Conservation (phyloP, 2,113 vertebrate species). For the Nannobrachium achirus region DNA sequence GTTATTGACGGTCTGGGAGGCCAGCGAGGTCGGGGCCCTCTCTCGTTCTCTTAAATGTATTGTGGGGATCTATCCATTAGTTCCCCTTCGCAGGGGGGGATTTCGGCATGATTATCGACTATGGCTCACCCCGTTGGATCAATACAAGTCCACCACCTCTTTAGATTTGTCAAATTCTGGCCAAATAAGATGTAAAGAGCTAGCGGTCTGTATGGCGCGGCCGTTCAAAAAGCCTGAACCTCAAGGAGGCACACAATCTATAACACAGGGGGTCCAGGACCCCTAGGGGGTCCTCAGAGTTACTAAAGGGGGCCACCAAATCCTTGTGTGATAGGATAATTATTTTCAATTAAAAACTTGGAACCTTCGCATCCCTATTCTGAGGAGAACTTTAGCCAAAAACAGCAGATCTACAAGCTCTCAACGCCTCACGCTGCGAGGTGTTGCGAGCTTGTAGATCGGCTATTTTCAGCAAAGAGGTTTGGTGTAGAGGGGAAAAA, state of each 20-base stretch:
- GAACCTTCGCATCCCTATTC: too few relatives aligned
- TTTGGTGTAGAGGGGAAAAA: too few relatives aligned
- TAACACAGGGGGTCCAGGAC: too few relatives aligned
- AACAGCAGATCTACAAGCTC: too few relatives aligned
- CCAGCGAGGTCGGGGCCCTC: constrained; percentile 4
- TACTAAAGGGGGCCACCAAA: too few relatives aligned
- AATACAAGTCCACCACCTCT: constrained; percentile 40
- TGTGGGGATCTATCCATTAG: constrained; percentile 15
- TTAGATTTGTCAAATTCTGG: constrained; percentile 52
- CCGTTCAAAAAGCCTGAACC: constrained; percentile 51
- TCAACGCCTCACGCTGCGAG: too few relatives aligned
- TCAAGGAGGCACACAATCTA: constrained; percentile 6
- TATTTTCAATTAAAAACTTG: too few relatives aligned
- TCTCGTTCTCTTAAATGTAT: constrained; percentile 28
- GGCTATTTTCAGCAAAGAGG: too few relatives aligned
- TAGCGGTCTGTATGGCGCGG: constrained; percentile 28
- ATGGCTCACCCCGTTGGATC: constrained; percentile 31
- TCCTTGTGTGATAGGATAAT: too few relatives aligned
- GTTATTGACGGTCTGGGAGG: not conserved
- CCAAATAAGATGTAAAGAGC: constrained; percentile 55
- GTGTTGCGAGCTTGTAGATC: too few relatives aligned
- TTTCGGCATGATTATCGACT: constrained; percentile 32
- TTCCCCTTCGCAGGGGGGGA: constrained; percentile 16
- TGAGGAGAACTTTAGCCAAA: too few relatives aligned
- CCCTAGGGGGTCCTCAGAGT: too few relatives aligned